Base-by-base conservation (phyloP, 2,888 invertebrate species). In the Leistus spinibarbis region DNA sequence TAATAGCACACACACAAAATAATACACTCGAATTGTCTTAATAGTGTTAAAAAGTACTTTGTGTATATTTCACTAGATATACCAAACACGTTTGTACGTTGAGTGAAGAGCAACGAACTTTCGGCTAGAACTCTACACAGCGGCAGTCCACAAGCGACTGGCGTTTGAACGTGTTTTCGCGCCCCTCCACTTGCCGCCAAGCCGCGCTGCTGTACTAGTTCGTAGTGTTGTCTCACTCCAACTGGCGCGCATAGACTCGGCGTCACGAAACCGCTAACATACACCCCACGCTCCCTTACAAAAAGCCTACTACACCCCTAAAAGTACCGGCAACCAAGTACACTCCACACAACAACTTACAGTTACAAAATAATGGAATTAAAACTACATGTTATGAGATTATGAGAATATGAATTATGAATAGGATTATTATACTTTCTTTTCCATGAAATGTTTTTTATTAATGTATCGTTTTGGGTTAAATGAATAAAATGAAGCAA, bases 261-360 rank as follows among this genome's bases (percentile, higher is more conserved):
- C 78, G 74, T 76, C 78, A 77, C 79, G 78, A 82, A 85, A 85
- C 85, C 85, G 82, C 85, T 84, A 84, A 84, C 84, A 85, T 82
- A 82, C 80, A 84, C 83, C 84, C 82, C 83, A 81, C 82, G 81
- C 83, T 79, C 81, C 81, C 81, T 82, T 83, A 84, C 83, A 84
- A 84, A 85, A 84, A 84, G 83, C 83, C 83, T 82, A 83, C 40
- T 40, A 40, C 40, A 82, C 84, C 84, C 84, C 83, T 83, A 82
- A 83, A 83, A 84, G 84, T 83, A 83, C 83, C 83, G 81, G 80
- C 83, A n/a, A 68, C 81, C 81, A 23, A 78, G 81, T 81, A 81
- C 79, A 80, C 77, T 80, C 80, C 68, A 77, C 62, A 68, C 76
- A 71, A 79, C 80, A 73, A 65, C 13, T 60, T 2, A n/a, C 22